A percentile compares a stretch with the other conserved stretches of the same genome.
These are phyloP conservation scores for Sisyra nigra DNA, from an alignment of 2,888 invertebrate species.

Conservation along the genomic window DNA sequence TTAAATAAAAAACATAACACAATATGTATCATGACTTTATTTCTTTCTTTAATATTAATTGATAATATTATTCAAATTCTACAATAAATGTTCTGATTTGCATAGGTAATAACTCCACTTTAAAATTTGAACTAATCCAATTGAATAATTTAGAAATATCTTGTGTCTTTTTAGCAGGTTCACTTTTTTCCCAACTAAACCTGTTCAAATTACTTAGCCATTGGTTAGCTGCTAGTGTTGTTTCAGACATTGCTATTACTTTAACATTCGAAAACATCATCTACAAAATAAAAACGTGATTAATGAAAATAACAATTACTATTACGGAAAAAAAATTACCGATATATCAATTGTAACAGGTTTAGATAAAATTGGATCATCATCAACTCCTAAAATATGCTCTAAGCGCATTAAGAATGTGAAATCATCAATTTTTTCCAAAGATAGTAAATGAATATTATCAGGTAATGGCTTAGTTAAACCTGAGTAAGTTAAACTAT, in stretches of 20 bases:
- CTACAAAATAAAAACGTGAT: conserved; percentile 15
- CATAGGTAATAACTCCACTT: conserved; percentile 47
- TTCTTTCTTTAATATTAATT: too few species aligned
- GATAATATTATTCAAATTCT: conserved; percentile 11
- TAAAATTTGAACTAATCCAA: conserved; percentile 12
- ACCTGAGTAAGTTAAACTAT: conserved; percentile 31
- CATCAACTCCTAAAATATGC: conserved; percentile 51
- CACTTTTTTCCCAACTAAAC: conserved; percentile 30
- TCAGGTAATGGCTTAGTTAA: conserved; percentile 30
- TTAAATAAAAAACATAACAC: too few species aligned
- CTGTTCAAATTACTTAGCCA: conserved; percentile 36
- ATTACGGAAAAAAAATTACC: too few species aligned
- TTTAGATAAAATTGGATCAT: conserved; percentile 36
- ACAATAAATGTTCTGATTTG: conserved; percentile 55
- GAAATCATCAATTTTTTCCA: conserved; percentile 48
- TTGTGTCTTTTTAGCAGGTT: too few species aligned
- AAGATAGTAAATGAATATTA: conserved; percentile 49
- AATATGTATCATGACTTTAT: too few species aligned
- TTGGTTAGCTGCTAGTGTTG: conserved; percentile 29
- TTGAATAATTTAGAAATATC: too few species aligned
- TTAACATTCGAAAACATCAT: conserved; percentile 25
- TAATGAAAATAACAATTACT: background rate
- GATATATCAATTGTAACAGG: conserved; percentile 37
- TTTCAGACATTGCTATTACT: conserved; percentile 24
- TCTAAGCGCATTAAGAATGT: conserved; percentile 32